Conservation (phyloP, 2,113 vertebrate species). For the Brachyhypopomus gauderio region DNA sequence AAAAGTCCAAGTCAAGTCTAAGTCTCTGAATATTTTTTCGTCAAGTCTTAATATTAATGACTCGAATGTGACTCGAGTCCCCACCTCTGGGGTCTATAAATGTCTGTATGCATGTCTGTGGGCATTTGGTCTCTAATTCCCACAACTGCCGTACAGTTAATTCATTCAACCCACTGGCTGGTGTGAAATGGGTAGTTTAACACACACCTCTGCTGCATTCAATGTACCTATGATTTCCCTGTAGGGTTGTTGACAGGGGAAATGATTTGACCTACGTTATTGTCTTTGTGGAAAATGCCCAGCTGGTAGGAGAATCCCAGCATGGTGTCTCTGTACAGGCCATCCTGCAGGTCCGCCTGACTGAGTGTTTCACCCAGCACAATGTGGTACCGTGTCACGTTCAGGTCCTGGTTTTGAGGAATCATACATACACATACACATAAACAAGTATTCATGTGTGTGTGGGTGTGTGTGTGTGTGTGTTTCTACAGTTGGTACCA, state of each 20-base stretch:
- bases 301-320: conserved; percentile 84
- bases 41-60: too few species aligned
- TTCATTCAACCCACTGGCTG: too few species aligned
- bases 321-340: conserved; percentile 86
- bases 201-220: neutral
- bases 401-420: conserved; percentile 72
- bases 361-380: conserved; percentile 80
- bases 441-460: conserved; percentile 10
- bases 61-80: too few species aligned
- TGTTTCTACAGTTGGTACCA: conserved; percentile 73
- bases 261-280: conserved; percentile 72
- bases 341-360: conserved; percentile 78
- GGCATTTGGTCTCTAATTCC: too few species aligned
- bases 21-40: too few species aligned
- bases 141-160: too few species aligned
- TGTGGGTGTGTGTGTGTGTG: neutral
- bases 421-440: neutral
- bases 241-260: neutral
- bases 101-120: too few species aligned
- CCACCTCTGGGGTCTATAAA: too few species aligned
- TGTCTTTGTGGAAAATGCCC: conserved; percentile 77
- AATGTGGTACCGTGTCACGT: conserved; percentile 81
- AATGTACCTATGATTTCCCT: neutral
- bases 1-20: too few species aligned
- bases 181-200: neutral